Percentiles rank a stretch among this genome's conserved stretches.
These are phyloP conservation scores for Adrianichthys oophorus DNA, from an alignment of 2,797 vertebrate genomes.

Conservation along the genomic window DNA sequence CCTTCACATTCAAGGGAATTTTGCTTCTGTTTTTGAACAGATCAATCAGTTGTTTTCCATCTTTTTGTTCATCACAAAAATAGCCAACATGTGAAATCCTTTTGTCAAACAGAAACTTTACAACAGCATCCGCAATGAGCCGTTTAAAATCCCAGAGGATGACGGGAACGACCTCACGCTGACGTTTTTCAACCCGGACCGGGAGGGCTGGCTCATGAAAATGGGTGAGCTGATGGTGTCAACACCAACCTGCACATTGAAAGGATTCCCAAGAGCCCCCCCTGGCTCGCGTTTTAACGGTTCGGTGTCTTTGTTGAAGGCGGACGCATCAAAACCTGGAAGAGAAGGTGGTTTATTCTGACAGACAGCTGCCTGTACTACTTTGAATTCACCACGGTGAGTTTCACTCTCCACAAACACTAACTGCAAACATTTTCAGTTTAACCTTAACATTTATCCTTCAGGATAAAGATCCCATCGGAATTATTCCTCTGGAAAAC, in stretches of 20 bases:
- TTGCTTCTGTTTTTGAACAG: too few relatives aligned
- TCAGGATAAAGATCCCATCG: constrained; percentile 94
- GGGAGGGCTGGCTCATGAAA: constrained; percentile 94
- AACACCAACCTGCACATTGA: not conserved
- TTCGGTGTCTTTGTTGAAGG: constrained; percentile 67
- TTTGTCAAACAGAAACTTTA: constrained; percentile 83
- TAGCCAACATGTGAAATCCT: not conserved
- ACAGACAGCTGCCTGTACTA: constrained; percentile 96
- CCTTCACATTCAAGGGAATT: too few relatives aligned
- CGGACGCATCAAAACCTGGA: constrained; percentile 96
- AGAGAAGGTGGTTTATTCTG: constrained; percentile 96
- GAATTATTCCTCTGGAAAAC: constrained; percentile 94
- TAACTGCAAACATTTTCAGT: not conserved
- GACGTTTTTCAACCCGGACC: constrained; percentile 94
- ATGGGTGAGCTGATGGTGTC: constrained; percentile 77
- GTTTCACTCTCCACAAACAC: constrained; percentile 15
- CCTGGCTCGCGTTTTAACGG: not conserved
- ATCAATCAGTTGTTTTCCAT: too few relatives aligned
- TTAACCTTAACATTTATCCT: constrained; percentile 4
- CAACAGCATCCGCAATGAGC: constrained; percentile 90
- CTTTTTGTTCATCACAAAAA: too few relatives aligned
- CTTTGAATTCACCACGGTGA: constrained; percentile 93
- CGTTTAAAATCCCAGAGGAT: constrained; percentile 93
- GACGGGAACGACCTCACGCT: constrained; percentile 92
- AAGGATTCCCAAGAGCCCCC: not conserved